A percentile compares a stretch with the other conserved stretches of the same genome.
Evolutionary conservation across 2,113 vertebrate genomes (phyloP).

Genomic region (Triplophysa tibetana): DNA sequence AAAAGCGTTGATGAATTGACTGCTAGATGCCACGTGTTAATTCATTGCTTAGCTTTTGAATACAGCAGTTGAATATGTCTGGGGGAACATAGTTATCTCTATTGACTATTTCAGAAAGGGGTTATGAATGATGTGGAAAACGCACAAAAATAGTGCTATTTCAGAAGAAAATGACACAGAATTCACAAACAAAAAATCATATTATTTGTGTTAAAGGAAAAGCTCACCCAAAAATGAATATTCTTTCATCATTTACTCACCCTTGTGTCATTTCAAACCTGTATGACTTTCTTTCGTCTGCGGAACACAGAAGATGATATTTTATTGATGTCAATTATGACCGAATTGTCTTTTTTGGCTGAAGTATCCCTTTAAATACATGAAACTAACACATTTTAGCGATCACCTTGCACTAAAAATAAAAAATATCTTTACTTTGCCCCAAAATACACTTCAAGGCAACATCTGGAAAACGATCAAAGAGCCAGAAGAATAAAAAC

Average conservation of each 20-base stretch:
- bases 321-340: too few relatives aligned
- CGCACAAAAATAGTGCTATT: not conserved
- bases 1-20: conserved; percentile 36
- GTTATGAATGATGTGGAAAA: conserved; percentile 23
- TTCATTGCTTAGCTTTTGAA: conserved; percentile 29
- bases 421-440: too few relatives aligned
- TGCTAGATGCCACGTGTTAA: conserved; percentile 5
- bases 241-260: too few relatives aligned
- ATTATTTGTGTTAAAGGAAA: not conserved
- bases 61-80: conserved; percentile 35
- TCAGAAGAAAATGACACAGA: not conserved
- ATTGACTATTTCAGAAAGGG: conserved; percentile 40
- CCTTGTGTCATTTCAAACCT: too few relatives aligned
- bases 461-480: conserved; percentile 46
- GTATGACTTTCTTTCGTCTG: too few relatives aligned
- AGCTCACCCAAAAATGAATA: too few relatives aligned
- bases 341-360: too few relatives aligned
- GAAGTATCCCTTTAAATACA: too few relatives aligned
- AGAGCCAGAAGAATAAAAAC: conserved; percentile 33
- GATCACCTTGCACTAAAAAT: too few relatives aligned
- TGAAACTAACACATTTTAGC: too few relatives aligned
- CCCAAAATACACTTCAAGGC: conserved; percentile 29
- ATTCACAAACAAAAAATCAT: not conserved
- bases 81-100: conserved; percentile 40
- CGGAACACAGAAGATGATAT: too few relatives aligned